Evolutionary conservation across 1,140 invertebrate species (phyloP), one percentile per base, ranked within the genome.

Genomic region (Pseudachorutes palmiensis): DNA sequence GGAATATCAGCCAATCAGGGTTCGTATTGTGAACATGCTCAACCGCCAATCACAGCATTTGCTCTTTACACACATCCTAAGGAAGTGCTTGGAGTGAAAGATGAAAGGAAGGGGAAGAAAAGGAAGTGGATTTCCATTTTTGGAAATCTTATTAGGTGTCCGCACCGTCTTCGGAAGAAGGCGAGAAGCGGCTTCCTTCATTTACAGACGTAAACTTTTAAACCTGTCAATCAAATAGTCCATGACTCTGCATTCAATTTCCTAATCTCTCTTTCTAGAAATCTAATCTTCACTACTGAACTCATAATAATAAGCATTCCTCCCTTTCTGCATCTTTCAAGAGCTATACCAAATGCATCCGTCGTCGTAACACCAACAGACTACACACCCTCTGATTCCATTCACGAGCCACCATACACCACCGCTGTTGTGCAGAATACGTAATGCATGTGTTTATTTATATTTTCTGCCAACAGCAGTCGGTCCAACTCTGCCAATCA

Each of bases 121-220:
- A 68, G 67, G 67, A 68, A 68, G 67, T 68, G 55, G 33, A 64
- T 32, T 64, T 65, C 51, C 49, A 65, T 57, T 32, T 57, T 32
- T 41, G 36, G 36, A 41, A 41, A 41, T 41, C 59, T 72, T 72
- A 72, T 72, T 70, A 70, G 63, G 36, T 41, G 19, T 5, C 5
- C 19, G 36, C 19, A 5, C 36, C 5, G 36, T 9, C 36, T 5
- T 41, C 36, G 36, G 36, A 41, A 41, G 66, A 68, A 67, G 51
- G n/a, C n/a, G n/a, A n/a, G 60, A 49, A 59, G 67, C 62, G 66
- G 66, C 66, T 67, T 67, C 66, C 66, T 67, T 57, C 28, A 41
- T 41, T 41, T 19, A 41, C 36, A 9, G 36, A 19, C 36, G 36
- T 41, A 41, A 41, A 41, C 36, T 41, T 41, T 19, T 41, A 5